A percentile compares a stretch with the other conserved stretches of the same genome.
phyloP scores from a whole-genome alignment of 1,140 invertebrate genomes.

The Leptopilina boulardi region DNA sequence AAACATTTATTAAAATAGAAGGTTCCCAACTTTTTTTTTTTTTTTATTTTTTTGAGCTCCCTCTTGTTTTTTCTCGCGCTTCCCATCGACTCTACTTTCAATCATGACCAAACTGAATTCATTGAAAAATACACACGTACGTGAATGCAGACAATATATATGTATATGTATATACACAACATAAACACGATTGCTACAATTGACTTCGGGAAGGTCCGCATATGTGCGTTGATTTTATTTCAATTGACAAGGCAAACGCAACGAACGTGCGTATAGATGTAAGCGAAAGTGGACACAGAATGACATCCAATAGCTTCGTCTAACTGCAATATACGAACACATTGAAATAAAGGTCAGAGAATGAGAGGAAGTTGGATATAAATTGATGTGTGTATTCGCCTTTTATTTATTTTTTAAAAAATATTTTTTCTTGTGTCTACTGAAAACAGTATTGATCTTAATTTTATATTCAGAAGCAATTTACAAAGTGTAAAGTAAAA shows the following conservation, averaged over 20 bases:
- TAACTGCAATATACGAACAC: not conserved
- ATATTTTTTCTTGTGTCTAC: no score
- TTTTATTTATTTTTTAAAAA: no score
- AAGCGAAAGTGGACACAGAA: not conserved
- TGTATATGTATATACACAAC: not conserved
- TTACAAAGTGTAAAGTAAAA: no score
- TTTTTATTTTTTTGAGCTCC: not conserved
- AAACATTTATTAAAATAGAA: slow-evolving; percentile 22
- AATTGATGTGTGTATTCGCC: no score
- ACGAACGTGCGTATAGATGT: not conserved
- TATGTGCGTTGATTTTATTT: slow-evolving; percentile 23
- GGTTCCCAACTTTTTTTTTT: not conserved
- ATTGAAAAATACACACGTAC: slow-evolving; percentile 1
- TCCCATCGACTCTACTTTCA: slow-evolving; percentile 19
- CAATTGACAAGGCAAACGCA: slow-evolving; percentile 20
- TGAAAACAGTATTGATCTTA: no score
- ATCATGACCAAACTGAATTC: slow-evolving; percentile 13
- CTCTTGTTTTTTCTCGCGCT: not conserved
- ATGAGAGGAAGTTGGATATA: no score
- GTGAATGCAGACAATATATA: no score
- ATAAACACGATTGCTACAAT: not conserved
- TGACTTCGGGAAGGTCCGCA: not conserved
- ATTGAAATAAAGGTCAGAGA: not conserved
- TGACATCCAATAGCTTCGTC: slow-evolving; percentile 3
- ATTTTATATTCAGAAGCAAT: no score